Conservation (phyloP, 2,888 invertebrate genomes). For the Cepaea hortensis region DNA sequence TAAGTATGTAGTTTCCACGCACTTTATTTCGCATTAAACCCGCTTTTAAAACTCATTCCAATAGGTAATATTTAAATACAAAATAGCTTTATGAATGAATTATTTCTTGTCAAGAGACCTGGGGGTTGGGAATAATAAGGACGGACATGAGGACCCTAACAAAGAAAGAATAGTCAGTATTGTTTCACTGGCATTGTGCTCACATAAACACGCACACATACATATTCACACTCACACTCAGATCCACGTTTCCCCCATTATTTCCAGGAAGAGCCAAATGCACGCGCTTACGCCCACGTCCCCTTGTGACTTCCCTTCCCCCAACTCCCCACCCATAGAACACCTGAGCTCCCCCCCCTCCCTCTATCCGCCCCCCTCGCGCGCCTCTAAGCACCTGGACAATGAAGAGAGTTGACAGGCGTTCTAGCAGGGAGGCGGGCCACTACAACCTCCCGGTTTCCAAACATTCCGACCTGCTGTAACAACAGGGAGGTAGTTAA, state of each 20-base stretch:
- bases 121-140: too few relatives aligned
- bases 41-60: too few relatives aligned
- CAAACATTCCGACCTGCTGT: background rate
- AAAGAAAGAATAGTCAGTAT: too few relatives aligned
- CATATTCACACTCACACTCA: background rate
- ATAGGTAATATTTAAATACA: too few relatives aligned
- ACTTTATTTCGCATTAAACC: too few relatives aligned
- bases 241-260: background rate
- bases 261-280: background rate
- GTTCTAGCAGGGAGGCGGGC: background rate
- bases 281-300: background rate
- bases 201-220: too few relatives aligned
- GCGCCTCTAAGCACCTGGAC: background rate
- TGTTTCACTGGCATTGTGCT: too few relatives aligned
- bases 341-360: conserved; percentile 1
- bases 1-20: too few relatives aligned
- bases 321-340: background rate
- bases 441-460: background rate
- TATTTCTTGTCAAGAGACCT: too few relatives aligned
- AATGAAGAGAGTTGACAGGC: conserved; percentile 15
- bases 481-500: conserved; percentile 12
- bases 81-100: too few relatives aligned
- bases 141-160: too few relatives aligned
- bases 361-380: too few relatives aligned
- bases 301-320: background rate